Evolutionary conservation across 2,888 invertebrate genomes (phyloP).

Genomic region (Ptilodon capucinus): DNA sequence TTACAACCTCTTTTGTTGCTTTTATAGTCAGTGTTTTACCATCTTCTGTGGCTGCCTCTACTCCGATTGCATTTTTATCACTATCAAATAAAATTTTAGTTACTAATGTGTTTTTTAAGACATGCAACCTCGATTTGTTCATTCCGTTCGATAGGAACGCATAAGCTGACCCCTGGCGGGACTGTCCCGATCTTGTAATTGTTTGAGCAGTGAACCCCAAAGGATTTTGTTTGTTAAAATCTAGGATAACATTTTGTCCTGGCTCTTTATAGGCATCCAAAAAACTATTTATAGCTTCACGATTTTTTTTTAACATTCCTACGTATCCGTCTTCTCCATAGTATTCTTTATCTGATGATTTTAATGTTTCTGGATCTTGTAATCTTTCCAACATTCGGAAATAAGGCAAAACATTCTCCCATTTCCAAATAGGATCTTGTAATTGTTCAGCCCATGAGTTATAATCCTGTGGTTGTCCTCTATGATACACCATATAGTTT

Average conservation of each 20-base stretch:
- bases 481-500: slow-evolving; percentile 43
- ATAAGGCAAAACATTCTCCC: slow-evolving; percentile 40
- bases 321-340: slow-evolving; percentile 37
- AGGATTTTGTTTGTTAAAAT: slow-evolving; percentile 47
- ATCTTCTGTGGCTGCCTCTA: slow-evolving; percentile 23
- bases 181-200: slow-evolving; percentile 38
- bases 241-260: slow-evolving; percentile 50
- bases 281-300: slow-evolving; percentile 23
- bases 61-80: slow-evolving; percentile 30
- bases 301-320: slow-evolving; percentile 28
- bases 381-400: slow-evolving; percentile 44
- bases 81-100: slow-evolving; percentile 37
- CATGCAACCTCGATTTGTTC: slow-evolving; percentile 39
- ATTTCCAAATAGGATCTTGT: slow-evolving; percentile 44
- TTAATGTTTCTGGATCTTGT: slow-evolving; percentile 24
- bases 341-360: slow-evolving; percentile 21
- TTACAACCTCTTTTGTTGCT: slow-evolving; percentile 42
- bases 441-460: slow-evolving; percentile 38
- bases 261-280: slow-evolving; percentile 56
- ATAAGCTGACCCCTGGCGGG: slow-evolving; percentile 64
- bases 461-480: slow-evolving; percentile 45
- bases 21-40: slow-evolving; percentile 27
- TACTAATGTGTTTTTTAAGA: slow-evolving; percentile 38
- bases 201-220: slow-evolving; percentile 38
- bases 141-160: slow-evolving; percentile 47